phyloP scores from a whole-genome alignment of 2,888 invertebrate species.

The Boloria selene region DNA sequence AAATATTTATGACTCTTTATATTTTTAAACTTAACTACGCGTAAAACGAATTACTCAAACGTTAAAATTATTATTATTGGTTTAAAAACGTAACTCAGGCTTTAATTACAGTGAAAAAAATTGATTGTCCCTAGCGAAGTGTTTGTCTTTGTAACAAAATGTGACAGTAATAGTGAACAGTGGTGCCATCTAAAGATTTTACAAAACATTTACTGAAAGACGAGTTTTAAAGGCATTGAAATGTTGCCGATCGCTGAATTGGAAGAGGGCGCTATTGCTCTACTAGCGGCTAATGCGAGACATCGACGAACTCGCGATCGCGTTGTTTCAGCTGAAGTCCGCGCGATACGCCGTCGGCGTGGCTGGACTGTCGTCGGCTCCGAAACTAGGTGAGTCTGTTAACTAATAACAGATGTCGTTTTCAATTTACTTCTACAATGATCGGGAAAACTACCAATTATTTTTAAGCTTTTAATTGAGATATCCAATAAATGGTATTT shows the following conservation, averaged over 20 bases:
- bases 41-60: too few relatives aligned
- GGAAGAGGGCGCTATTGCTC: slow-evolving; percentile 68
- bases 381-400: slow-evolving; percentile 84
- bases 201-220: slow-evolving; percentile 23
- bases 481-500: too few relatives aligned
- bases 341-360: slow-evolving; percentile 82
- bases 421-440: not conserved
- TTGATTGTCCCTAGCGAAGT: not conserved
- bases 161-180: slow-evolving; percentile 30
- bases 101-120: not conserved
- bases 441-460: not conserved
- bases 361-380: slow-evolving; percentile 91
- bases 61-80: not conserved
- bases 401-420: slow-evolving; percentile 62
- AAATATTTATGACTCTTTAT: too few relatives aligned
- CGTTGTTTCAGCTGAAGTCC: slow-evolving; percentile 72
- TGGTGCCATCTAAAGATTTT: slow-evolving; percentile 43
- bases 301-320: slow-evolving; percentile 70
- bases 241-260: slow-evolving; percentile 76
- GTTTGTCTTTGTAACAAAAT: slow-evolving; percentile 22
- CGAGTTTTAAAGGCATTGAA: slow-evolving; percentile 12
- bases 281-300: slow-evolving; percentile 55
- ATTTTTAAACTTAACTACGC: too few relatives aligned
- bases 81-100: not conserved
- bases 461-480: too few relatives aligned